Conservation (phyloP, 2,113 vertebrate genomes). For the Agapornis roseicollis region DNA sequence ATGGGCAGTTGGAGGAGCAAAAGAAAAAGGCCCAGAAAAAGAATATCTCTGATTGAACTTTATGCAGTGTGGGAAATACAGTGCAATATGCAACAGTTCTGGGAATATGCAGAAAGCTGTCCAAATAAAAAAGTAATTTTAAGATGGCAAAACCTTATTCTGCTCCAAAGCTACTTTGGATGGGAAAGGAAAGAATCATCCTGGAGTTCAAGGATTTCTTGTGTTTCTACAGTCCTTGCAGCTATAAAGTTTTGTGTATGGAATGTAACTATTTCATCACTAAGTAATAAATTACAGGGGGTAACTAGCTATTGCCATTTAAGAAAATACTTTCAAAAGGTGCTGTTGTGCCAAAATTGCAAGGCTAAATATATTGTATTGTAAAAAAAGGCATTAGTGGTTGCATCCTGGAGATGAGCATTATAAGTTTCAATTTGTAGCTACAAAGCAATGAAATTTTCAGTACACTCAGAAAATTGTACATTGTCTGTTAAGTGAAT, state of each 20-base stretch:
- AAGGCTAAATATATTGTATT: slow-evolving; percentile 11
- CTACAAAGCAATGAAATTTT: slow-evolving; percentile 44
- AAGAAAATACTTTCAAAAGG: slow-evolving; percentile 30
- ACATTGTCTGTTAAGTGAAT: slow-evolving; percentile 14
- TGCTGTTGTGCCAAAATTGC: neutral
- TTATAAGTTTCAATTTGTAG: slow-evolving; percentile 50
- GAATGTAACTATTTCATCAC: slow-evolving; percentile 14
- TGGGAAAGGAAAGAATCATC: neutral
- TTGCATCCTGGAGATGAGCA: slow-evolving; percentile 42
- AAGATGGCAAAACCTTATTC: neutral
- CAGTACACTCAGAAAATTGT: slow-evolving; percentile 17
- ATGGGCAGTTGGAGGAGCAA: neutral
- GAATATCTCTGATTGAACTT: slow-evolving; percentile 33
- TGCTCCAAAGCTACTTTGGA: neutral
- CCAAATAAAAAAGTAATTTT: neutral
- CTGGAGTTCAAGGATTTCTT: neutral
- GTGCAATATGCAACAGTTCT: slow-evolving; percentile 31
- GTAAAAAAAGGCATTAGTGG: slow-evolving; percentile 29
- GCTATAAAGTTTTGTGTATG: neutral
- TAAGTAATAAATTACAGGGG: neutral
- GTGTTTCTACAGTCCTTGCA: neutral
- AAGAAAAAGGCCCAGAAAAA: neutral
- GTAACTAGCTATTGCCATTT: slow-evolving; percentile 41
- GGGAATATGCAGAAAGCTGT: slow-evolving; percentile 31
- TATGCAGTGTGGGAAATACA: neutral